Percentiles rank a stretch among this genome's conserved stretches.
These are phyloP conservation scores for Lontra canadensis DNA, from an alignment of 2,113 vertebrate species.

Conservation along the genomic window DNA sequence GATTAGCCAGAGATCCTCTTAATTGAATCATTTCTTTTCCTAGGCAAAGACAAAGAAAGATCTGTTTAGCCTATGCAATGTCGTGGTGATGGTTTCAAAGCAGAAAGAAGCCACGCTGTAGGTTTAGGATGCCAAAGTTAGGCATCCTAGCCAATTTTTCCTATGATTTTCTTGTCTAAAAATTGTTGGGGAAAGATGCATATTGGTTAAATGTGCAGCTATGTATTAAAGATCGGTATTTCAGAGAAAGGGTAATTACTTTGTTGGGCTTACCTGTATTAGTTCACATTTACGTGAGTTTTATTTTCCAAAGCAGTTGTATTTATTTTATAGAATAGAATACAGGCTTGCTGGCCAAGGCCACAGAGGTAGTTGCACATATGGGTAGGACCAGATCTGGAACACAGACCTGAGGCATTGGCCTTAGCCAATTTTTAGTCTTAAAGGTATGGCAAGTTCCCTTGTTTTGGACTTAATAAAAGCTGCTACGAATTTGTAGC, in stretches of 20 bases:
- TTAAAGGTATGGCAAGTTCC: not conserved
- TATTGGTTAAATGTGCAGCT: not conserved
- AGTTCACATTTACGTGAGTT: not conserved
- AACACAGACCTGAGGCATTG: not conserved
- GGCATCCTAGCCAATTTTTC: not conserved
- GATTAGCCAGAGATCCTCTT: not conserved
- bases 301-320: not conserved
- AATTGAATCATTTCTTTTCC: constrained; percentile 13
- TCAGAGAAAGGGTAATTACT: not conserved
- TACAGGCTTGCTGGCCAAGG: not conserved
- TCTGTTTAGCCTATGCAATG: not conserved
- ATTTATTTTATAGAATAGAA: not conserved
- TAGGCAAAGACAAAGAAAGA: constrained; percentile 21
- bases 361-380: not conserved
- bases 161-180: not conserved
- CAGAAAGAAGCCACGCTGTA: not conserved
- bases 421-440: not conserved
- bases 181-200: not conserved
- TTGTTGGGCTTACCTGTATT: not conserved
- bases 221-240: not conserved
- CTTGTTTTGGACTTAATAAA: not conserved
- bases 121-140: not conserved
- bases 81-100: not conserved
- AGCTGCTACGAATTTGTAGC: not conserved
- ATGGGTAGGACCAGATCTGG: not conserved